A percentile compares a stretch with the other conserved stretches of the same genome.
These are phyloP conservation scores for Donacobius atricapilla DNA, from an alignment of 2,113 vertebrate species.

Conservation along the genomic window DNA sequence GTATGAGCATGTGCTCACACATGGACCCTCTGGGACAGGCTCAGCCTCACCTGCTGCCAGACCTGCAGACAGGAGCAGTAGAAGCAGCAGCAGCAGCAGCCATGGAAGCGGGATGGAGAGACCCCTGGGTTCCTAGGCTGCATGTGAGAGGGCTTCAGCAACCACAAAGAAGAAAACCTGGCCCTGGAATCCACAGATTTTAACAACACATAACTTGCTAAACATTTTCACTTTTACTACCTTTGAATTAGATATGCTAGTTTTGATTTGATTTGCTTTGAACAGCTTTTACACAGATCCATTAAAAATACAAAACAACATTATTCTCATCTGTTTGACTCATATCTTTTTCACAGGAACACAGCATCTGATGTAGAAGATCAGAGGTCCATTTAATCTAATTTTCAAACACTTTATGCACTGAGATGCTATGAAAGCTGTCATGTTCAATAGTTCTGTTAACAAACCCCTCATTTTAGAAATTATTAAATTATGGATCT, in stretches of 20 bases:
- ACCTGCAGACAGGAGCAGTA: neutral
- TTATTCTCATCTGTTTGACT: slow-evolving; percentile 31
- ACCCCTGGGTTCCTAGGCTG: neutral
- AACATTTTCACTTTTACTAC: neutral
- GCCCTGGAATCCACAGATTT: neutral
- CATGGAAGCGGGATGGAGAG: neutral
- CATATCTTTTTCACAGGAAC: slow-evolving; percentile 28
- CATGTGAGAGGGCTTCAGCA: neutral
- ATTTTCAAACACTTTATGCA: slow-evolving; percentile 38
- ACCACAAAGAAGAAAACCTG: neutral
- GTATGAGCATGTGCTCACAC: neutral
- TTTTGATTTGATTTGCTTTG: slow-evolving; percentile 33
- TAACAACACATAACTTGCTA: neutral
- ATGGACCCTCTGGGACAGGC: accelerated
- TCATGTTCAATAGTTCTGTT: neutral
- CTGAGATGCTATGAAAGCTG: neutral
- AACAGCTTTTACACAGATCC: slow-evolving; percentile 10
- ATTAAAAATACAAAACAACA: slow-evolving; percentile 51
- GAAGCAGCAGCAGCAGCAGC: neutral
- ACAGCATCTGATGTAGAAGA: slow-evolving; percentile 31
- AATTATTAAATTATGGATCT: slow-evolving; percentile 24
- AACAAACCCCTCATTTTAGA: neutral
- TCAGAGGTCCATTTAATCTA: slow-evolving; percentile 47
- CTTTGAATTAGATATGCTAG: neutral
- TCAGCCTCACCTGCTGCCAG: neutral